Base-by-base conservation (phyloP, 2,797 vertebrate species). In the Gephyroberyx darwinii region DNA sequence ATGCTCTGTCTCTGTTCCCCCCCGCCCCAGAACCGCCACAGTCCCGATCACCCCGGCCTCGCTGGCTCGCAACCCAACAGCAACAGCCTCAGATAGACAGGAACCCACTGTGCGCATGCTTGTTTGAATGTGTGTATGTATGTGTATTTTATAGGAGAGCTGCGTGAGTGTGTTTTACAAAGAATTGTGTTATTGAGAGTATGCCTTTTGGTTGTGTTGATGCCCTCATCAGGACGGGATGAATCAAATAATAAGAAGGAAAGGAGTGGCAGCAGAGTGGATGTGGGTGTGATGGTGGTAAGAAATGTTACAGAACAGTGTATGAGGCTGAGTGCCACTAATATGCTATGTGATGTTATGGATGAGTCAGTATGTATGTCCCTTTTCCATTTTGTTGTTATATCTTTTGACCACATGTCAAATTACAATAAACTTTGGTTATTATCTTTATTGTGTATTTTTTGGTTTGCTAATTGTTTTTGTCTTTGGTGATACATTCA, bases 51-150 rank as follows among this genome's bases (percentile, higher is more conserved):
- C 77, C 96, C 96, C 0, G 95, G 96, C 8, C 93, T 97, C 78
- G 92, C 96, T 84, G 93, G 96, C 89, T 97, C 96, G 84, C 97
- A 99, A 83, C 95, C 96, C 86, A 96, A 96, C 94, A 97, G 95
- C 90, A 97, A 96, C 94, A 98, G 95, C 85, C 93, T 98, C 74
- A 96, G 96, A 91, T 98, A 95, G 91, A 86, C 52, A 22, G 67
- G 45, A 93, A 86, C 75, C 55, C 48, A 79, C 57, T 76, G 86
- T 86, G 83, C 84, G 80, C 51, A 74, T 56, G 69, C 33, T 26
- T 74, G 74, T 70, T n/a, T 80, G 79, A 65, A 63, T 78, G 69
- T 83, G 86, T 90, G 86, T 87, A 82, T n/a, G 51, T 78, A 51
- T 26, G 69, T 50, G 69, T 69, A 31, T 31, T 45, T 37, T 57